Base-by-base conservation (phyloP, 1,140 invertebrate genomes). In the Polypedilum pembai region DNA sequence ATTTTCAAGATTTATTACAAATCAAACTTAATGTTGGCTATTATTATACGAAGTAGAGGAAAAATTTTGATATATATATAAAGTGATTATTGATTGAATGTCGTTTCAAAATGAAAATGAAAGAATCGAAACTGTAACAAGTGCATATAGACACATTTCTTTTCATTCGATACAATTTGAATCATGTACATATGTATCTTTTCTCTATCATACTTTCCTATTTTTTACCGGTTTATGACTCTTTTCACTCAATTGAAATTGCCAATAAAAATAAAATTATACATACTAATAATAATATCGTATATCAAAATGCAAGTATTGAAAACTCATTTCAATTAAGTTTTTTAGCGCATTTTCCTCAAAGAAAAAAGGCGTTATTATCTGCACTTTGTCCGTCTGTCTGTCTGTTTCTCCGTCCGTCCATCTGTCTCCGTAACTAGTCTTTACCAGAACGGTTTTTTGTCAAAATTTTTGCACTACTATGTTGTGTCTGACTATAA, bases 21-120 rank as follows among this genome's bases (percentile, higher is more conserved):
- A 69, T 69, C 65, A 69, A 69, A 69, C 24, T 33, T 33, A 33
- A 33, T 33, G 24, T 33, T 33, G 24, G 24, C 24, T 33, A 33
- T 33, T 69, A 69, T 8, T 56, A 56, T 56, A n/a, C 45, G 12
- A 15, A 56, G 45, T n/a, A n/a, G 45, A 4, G 45, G 45, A 21
- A 69, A 69, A 69, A 69, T 69, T 69, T n/a, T 69, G 20, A 56
- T n/a, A n/a, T n/a, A 56, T 8, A 17, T 20, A 20, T 69, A 69
- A 69, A 69, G 45, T 18, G 65, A 69, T 69, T 17, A 69, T 69
- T 69, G 65, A 69, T 69, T 69, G 65, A 69, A 69, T 21, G 20
- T 21, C 20, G 65, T 69, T 69, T 69, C 3, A 69, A 18, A 56
- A 56, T 17, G 45, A 56, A 69, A 69, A 69, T 69, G 20, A 69